These are phyloP conservation scores for Myotis lucifugus DNA, from an alignment of 2,113 vertebrate genomes.

Conservation along the genomic window DNA sequence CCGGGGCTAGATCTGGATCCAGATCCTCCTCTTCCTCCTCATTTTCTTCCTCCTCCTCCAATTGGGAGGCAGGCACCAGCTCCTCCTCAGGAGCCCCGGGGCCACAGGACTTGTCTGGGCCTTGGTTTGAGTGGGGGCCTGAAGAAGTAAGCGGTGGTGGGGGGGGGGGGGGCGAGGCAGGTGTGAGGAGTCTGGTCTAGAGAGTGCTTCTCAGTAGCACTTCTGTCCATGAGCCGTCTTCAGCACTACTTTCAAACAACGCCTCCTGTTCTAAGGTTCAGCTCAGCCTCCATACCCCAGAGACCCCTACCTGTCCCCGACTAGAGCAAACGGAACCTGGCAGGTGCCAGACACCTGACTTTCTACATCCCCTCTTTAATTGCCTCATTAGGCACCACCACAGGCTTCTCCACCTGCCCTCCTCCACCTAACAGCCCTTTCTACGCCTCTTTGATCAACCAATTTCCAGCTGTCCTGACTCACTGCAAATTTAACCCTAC, in stretches of 20 bases:
- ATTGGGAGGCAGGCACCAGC: not conserved
- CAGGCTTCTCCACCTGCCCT: not conserved
- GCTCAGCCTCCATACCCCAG: not conserved
- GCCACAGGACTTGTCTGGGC: not conserved
- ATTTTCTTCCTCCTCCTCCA: slow-evolving; percentile 40
- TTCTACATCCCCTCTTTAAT: not conserved
- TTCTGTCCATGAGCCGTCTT: not conserved
- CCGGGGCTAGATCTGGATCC: slow-evolving; percentile 22
- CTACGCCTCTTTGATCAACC: not conserved
- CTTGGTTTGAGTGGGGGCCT: slow-evolving; percentile 37
- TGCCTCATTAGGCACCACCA: not conserved
- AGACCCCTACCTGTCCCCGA: too few species aligned
- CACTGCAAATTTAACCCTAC: not conserved
- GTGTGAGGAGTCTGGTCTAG: not conserved
- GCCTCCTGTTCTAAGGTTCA: not conserved
- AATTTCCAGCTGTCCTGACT: slow-evolving; percentile 34
- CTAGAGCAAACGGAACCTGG: not conserved
- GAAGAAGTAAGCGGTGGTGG: not conserved
- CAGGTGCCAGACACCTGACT: not conserved
- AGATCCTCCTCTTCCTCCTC: slow-evolving; percentile 32
- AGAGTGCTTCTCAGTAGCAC: not conserved
- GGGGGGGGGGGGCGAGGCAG: not conserved
- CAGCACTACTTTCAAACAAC: not conserved
- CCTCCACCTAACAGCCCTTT: not conserved
- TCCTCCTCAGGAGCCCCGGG: not conserved